These are phyloP conservation scores for Seira ritae DNA, from an alignment of 2,888 invertebrate genomes.

Conservation along the genomic window DNA sequence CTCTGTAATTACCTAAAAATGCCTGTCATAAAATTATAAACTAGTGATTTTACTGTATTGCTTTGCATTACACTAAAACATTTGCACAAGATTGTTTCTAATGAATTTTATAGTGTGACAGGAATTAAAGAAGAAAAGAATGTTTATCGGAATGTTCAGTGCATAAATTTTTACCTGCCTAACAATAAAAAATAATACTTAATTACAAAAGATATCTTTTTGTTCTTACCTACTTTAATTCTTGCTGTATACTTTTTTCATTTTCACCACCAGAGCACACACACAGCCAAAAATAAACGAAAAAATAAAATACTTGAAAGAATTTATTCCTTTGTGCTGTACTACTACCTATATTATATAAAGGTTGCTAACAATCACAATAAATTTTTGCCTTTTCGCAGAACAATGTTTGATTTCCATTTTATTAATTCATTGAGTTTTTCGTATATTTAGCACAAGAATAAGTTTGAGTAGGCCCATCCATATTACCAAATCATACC, in stretches of 20 bases:
- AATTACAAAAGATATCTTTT: neutral
- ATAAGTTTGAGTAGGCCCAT: too few species aligned
- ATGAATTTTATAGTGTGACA: neutral
- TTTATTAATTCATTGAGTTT: too few species aligned
- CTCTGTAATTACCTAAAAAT: too few species aligned
- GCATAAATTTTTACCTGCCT: conserved; percentile 11
- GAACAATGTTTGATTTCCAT: neutral
- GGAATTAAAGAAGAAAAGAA: neutral
- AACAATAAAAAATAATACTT: conserved; percentile 4
- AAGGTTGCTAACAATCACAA: neutral
- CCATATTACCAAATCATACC: too few species aligned
- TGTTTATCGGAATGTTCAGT: neutral
- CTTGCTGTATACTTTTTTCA: neutral
- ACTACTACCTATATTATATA: neutral
- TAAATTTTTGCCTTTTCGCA: neutral
- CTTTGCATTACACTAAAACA: too few species aligned
- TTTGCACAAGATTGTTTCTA: conserved; percentile 1
- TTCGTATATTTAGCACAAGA: too few species aligned
- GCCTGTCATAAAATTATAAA: too few species aligned
- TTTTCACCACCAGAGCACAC: conserved; percentile 6
- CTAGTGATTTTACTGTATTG: too few species aligned
- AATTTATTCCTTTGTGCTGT: too few species aligned
- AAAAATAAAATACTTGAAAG: neutral
- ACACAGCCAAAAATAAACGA: neutral
- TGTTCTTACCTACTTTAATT: neutral